Percentiles rank a stretch among this genome's conserved stretches.
These are phyloP conservation scores for Tortricodes alternella DNA, from an alignment of 2,888 invertebrate genomes.

Conservation along the genomic window DNA sequence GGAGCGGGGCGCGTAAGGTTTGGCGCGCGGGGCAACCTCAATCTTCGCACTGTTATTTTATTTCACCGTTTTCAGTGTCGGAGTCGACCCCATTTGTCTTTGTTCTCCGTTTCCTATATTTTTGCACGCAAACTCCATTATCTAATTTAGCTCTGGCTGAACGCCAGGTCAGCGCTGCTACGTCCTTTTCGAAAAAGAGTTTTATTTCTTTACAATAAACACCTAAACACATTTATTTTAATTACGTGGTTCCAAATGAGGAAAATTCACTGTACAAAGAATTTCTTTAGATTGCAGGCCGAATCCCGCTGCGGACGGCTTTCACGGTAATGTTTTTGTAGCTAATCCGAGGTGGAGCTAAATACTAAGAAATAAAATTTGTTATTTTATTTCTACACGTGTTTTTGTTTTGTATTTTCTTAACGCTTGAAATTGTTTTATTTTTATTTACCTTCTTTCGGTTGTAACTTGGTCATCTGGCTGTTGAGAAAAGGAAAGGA, in stretches of 20 bases:
- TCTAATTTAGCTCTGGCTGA: conserved; percentile 82
- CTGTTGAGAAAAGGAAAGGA: too few relatives aligned
- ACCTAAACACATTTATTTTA: conserved; percentile 72
- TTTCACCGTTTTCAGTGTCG: conserved; percentile 72
- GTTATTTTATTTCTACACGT: background rate
- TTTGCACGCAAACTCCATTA: conserved; percentile 83
- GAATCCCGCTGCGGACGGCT: conserved; percentile 6
- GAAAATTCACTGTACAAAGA: conserved; percentile 14
- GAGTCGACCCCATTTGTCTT: conserved; percentile 80
- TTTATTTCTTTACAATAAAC: conserved; percentile 75
- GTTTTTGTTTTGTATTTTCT: background rate
- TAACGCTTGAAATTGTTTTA: too few relatives aligned
- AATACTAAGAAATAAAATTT: background rate
- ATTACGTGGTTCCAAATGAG: conserved; percentile 45
- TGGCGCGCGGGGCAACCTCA: conserved; percentile 52
- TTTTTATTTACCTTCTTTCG: too few relatives aligned
- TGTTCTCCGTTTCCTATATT: conserved; percentile 82
- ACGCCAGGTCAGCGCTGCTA: conserved; percentile 79
- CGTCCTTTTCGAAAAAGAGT: conserved; percentile 72
- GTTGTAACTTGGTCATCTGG: too few relatives aligned
- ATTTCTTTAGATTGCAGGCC: conserved; percentile 13
- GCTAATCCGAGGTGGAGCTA: background rate
- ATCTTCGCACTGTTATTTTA: conserved; percentile 73
- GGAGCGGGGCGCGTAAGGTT: conserved; percentile 44
- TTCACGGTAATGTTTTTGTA: conserved; percentile 6